These are phyloP conservation scores for Aleiodes leptofemur DNA, from an alignment of 2,888 invertebrate species.

Conservation along the genomic window DNA sequence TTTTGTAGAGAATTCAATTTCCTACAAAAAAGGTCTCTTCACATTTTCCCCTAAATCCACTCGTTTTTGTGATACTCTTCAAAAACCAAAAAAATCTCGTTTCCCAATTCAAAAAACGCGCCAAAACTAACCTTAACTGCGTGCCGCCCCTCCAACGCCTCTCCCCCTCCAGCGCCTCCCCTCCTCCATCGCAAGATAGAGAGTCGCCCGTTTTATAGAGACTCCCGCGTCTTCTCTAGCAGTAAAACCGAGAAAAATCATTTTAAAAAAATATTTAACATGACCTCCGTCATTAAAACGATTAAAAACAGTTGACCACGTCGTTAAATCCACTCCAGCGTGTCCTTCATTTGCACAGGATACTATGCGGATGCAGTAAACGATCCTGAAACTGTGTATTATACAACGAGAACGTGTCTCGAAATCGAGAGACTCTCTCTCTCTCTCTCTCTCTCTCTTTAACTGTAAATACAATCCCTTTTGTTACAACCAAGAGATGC, in stretches of 20 bases:
- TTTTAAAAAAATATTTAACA: not conserved
- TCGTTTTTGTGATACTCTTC: too few species aligned
- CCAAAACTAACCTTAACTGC: too few species aligned
- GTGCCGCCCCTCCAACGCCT: too few species aligned
- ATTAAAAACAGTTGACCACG: conserved; percentile 27
- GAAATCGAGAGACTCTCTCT: conserved; percentile 21
- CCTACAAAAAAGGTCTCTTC: too few species aligned
- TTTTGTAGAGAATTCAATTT: too few species aligned
- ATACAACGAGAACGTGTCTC: conserved; percentile 9
- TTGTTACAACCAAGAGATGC: conserved; percentile 34
- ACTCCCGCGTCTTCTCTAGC: not conserved
- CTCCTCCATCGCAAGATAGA: too few species aligned
- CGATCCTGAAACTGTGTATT: conserved; percentile 11
- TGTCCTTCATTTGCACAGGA: not conserved
- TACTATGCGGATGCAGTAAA: conserved; percentile 20
- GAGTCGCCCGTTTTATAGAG: too few species aligned
- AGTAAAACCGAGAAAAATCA: not conserved
- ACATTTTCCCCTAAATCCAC: too few species aligned
- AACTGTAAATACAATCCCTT: conserved; percentile 31
- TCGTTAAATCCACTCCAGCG: conserved; percentile 2
- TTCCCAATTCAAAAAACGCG: too few species aligned
- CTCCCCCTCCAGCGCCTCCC: too few species aligned
- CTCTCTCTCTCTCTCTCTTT: too few species aligned
- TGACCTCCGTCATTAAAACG: not conserved
- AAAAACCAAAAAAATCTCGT: too few species aligned